Percentiles rank a stretch among this genome's conserved stretches.
phyloP scores from a whole-genome alignment of 2,888 invertebrate genomes.

The Diarsia rubi region DNA sequence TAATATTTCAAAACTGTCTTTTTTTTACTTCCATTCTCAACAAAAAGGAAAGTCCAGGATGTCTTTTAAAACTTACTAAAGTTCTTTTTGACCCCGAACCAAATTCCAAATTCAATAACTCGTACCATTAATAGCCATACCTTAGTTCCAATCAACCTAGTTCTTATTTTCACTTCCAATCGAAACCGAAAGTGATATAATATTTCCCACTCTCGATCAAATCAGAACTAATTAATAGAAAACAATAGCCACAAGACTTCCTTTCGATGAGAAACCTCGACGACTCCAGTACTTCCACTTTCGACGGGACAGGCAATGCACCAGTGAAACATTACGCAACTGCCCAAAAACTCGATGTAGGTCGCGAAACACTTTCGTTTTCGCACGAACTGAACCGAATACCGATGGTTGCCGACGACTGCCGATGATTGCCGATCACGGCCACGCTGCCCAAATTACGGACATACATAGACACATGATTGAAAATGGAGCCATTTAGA shows the following conservation, averaged over 20 bases:
- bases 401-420: slow-evolving; percentile 47
- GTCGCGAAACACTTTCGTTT: slow-evolving; percentile 85
- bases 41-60: slow-evolving; percentile 38
- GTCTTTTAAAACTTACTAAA: slow-evolving; percentile 6
- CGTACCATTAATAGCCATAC: background rate
- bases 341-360: slow-evolving; percentile 80
- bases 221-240: background rate
- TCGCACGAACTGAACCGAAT: slow-evolving; percentile 72
- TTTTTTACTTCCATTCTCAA: slow-evolving; percentile 21
- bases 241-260: slow-evolving; percentile 24
- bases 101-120: background rate
- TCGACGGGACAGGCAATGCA: slow-evolving; percentile 57
- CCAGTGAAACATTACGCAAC: slow-evolving; percentile 76
- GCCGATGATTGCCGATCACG: slow-evolving; percentile 56
- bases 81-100: background rate
- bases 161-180: background rate
- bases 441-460: slow-evolving; percentile 52
- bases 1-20: background rate
- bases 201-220: background rate
- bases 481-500: slow-evolving; percentile 34
- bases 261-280: slow-evolving; percentile 10
- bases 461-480: slow-evolving; percentile 57
- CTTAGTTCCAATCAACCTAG: background rate
- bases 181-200: slow-evolving; percentile 4
- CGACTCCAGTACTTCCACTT: slow-evolving; percentile 46